Conservation (phyloP, 92 coral and sea anemone species). For the Zoanthus sociatus region DNA sequence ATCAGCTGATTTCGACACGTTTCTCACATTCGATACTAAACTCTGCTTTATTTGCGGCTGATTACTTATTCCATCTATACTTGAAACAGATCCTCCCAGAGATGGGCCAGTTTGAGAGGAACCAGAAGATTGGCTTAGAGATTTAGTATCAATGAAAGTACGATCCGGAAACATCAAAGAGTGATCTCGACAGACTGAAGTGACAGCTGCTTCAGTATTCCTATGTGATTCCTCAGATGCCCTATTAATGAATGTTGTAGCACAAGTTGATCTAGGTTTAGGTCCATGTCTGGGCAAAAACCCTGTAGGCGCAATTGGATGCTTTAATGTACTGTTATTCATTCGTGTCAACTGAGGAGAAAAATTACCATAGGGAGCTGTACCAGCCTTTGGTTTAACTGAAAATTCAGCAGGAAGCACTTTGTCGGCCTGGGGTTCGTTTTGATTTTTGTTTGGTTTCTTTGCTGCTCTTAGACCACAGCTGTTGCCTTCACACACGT, state of each 20-base stretch:
- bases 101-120: neutral
- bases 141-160: neutral
- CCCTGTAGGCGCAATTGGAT: neutral
- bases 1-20: neutral
- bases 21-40: neutral
- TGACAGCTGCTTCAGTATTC: neutral
- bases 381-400: neutral
- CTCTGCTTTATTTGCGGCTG: neutral
- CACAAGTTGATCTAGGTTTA: neutral
- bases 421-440: neutral
- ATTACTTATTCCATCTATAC: neutral
- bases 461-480: neutral
- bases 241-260: neutral
- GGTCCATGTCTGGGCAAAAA: neutral
- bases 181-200: neutral
- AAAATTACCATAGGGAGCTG: neutral
- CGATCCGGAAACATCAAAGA: neutral
- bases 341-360: slow-evolving; percentile 15
- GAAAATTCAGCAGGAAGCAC: neutral
- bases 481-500: neutral
- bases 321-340: neutral
- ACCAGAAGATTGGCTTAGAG: neutral
- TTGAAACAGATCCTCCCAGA: neutral
- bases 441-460: neutral
- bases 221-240: neutral